Evolutionary conservation across 2,888 invertebrate species (phyloP).

Genomic region (Epistrophe eligans): DNA sequence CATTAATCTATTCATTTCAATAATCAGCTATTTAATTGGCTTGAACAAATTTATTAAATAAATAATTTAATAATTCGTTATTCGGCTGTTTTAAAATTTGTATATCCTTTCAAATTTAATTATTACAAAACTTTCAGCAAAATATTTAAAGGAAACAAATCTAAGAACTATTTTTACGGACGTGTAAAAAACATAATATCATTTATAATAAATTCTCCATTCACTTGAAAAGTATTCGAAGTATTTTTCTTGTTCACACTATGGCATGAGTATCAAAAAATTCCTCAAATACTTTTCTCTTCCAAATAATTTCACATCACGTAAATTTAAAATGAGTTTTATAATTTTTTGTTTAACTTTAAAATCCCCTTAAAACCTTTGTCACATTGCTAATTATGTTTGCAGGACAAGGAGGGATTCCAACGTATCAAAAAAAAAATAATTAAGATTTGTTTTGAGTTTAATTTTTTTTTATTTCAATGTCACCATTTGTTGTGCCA

Average conservation of each 20-base stretch:
- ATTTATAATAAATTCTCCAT: too few relatives aligned
- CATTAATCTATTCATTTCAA: too few relatives aligned
- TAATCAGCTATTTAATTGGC: too few relatives aligned
- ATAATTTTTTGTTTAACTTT: neutral
- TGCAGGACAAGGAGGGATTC: neutral
- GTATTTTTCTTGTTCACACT: neutral
- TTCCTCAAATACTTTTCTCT: neutral
- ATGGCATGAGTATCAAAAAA: neutral
- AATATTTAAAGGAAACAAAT: neutral
- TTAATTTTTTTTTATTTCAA: slow-evolving; percentile 13
- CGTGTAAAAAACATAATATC: too few relatives aligned
- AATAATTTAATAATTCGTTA: neutral
- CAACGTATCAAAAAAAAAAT: neutral
- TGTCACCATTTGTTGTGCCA: slow-evolving; percentile 15
- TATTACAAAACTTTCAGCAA: neutral
- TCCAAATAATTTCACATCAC: neutral
- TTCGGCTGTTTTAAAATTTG: too few relatives aligned
- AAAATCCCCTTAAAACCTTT: neutral
- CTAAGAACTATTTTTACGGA: too few relatives aligned
- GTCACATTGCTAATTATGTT: neutral
- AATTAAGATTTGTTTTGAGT: slow-evolving; percentile 12
- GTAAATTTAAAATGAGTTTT: neutral
- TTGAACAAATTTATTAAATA: too few relatives aligned
- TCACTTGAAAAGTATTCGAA: too few relatives aligned
- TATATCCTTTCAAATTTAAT: too few relatives aligned